phyloP scores from a whole-genome alignment of 2,888 invertebrate genomes.

The Hydroisotoma schaefferi region DNA sequence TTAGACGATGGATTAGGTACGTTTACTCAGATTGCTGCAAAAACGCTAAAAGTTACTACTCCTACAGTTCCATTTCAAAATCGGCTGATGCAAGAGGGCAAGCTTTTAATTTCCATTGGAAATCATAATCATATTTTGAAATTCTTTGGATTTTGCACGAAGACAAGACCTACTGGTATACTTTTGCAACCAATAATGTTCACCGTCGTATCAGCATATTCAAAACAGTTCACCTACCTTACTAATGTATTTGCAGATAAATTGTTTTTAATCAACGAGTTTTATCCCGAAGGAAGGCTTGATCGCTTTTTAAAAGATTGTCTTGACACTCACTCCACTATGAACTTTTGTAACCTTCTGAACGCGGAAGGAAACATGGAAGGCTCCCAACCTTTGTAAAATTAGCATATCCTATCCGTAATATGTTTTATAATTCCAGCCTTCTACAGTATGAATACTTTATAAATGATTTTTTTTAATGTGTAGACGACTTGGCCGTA shows the following conservation, averaged over 20 bases:
- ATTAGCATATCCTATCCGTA: too few species aligned
- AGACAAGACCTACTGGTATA: neutral
- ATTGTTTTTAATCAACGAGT: slow-evolving; percentile 2
- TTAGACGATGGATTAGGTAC: neutral
- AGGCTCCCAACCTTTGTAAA: too few species aligned
- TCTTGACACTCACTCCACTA: neutral
- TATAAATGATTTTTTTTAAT: too few species aligned
- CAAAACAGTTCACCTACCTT: too few species aligned
- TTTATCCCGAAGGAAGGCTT: neutral
- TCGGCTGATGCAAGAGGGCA: neutral
- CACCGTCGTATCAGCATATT: too few species aligned
- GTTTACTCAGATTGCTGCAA: neutral
- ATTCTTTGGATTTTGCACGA: slow-evolving; percentile 5
- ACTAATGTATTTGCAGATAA: slow-evolving; percentile 4
- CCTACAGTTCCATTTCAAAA: neutral
- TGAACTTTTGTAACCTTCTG: neutral
- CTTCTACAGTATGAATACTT: too few species aligned
- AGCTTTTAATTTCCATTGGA: neutral
- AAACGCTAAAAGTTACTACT: slow-evolving; percentile 11
- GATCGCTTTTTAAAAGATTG: neutral
- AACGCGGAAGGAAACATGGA: neutral
- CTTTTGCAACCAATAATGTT: neutral
- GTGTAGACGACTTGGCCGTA: too few species aligned
- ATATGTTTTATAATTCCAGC: too few species aligned
- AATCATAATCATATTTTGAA: neutral